Base-by-base conservation (phyloP, 1,140 invertebrate species). In the Drosophila sechellia region DNA sequence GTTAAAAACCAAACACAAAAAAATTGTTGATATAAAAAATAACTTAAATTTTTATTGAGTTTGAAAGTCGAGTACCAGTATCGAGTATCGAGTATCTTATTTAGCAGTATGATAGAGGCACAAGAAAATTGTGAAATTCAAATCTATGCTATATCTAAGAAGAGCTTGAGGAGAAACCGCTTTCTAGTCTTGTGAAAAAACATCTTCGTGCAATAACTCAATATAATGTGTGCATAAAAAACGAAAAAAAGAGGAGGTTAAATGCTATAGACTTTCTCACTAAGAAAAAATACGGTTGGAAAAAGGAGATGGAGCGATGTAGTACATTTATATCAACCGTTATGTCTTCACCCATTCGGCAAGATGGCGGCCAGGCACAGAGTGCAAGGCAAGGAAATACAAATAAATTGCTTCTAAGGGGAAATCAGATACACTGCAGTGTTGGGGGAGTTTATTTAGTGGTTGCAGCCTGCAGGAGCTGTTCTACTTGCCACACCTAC, bases 381-480 rank as follows among this genome's bases (percentile, higher is more conserved):
- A 34, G 54, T 61, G 13, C 27, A 25, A 34, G 53, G 8, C 54
- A 57, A 39, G 60, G 66, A 52, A 74, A 80, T 31, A 85, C 72
- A 76, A 77, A 79, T 68, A 89, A 87, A 73, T 64, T 49, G 49
- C 63, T 48, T 52, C 37, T 37, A 20, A 37, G 25, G 46, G 13
- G 49, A 25, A 66, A 63, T 49, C n/a, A 22, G 39, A 42, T 57
- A 39, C 25, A 40, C 45, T 39, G 40, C 56, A 71, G 50, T 35
- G 68, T 53, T 37, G 68, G 60, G 49, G 63, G 53, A 73, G 79
- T 84, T 89, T 84, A 90, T 89, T 89, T 78, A 89, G 84, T 87
- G 84, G 84, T 89, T 89, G 85, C 80, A 89, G 73, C 39, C 40
- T 22, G 43, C 58, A 35, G 12, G 31, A 25, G 10, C 37, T 37